A percentile compares a stretch with the other conserved stretches of the same genome.
phyloP scores from a whole-genome alignment of 2,797 vertebrate genomes.

The Sebastes dallii region DNA sequence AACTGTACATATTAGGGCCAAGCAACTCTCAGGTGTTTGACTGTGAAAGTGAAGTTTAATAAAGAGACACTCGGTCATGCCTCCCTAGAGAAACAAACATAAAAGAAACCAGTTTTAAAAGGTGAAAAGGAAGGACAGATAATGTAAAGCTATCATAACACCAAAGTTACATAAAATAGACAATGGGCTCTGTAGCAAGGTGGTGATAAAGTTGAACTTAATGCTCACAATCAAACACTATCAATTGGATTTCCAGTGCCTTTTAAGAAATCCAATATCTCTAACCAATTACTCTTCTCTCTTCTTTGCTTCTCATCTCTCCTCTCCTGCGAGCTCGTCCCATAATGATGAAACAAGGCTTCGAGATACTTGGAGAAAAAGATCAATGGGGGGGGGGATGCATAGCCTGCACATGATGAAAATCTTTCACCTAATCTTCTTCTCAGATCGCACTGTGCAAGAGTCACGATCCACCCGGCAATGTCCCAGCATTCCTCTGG shows the following conservation, averaged over 20 bases:
- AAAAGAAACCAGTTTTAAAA: conserved; percentile 8
- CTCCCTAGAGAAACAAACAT: neutral
- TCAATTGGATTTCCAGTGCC: conserved; percentile 9
- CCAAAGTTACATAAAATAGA: conserved; percentile 13
- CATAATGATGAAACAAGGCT: conserved; percentile 45
- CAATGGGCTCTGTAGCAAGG: neutral
- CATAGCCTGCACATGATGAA: conserved; percentile 25
- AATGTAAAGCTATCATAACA: neutral
- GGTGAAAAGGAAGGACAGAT: neutral
- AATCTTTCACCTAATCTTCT: conserved; percentile 20
- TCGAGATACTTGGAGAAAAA: conserved; percentile 31
- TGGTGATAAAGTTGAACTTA: conserved; percentile 7
- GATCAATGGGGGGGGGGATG: conserved; percentile 23
- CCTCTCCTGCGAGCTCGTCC: neutral
- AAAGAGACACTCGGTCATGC: neutral
- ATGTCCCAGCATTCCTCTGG: conserved; percentile 19
- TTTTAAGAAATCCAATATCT: conserved; percentile 43
- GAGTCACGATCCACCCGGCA: neutral
- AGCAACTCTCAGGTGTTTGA: conserved; percentile 30
- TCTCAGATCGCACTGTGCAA: conserved; percentile 2
- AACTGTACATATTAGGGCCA: neutral
- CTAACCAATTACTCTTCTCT: conserved; percentile 16
- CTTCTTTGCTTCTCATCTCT: conserved; percentile 20
- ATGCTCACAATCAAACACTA: conserved; percentile 26
- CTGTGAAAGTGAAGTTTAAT: conserved; percentile 8